Conservation (phyloP, 2,113 vertebrate genomes). For the Dinomys branickii region DNA sequence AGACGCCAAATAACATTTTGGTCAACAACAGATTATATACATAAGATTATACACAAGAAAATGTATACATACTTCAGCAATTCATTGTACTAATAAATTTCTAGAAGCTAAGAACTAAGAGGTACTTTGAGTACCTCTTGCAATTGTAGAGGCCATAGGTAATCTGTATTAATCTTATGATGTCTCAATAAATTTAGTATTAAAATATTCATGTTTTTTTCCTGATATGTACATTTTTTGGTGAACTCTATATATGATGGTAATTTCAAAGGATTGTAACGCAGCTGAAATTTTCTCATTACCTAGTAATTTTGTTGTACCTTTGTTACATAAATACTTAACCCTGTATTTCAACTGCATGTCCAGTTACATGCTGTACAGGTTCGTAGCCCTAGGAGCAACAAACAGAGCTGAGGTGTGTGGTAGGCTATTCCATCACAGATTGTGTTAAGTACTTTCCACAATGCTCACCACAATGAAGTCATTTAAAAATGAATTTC, state of each 20-base stretch:
- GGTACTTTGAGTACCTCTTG: not conserved
- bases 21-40: not conserved
- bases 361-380: not conserved
- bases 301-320: not conserved
- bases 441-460: not conserved
- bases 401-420: not conserved
- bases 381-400: not conserved
- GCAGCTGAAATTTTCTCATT: not conserved
- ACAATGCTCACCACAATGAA: not conserved
- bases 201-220: not conserved
- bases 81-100: not conserved
- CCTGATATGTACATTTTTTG: no score
- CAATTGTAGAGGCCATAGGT: not conserved
- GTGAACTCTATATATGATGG: not conserved
- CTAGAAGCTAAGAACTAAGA: not conserved
- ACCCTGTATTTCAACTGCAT: not conserved
- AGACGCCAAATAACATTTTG: not conserved
- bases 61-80: not conserved
- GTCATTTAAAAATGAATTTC: not conserved
- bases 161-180: not conserved
- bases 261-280: no score
- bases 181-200: not conserved
- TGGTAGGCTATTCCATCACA: not conserved
- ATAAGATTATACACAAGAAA: not conserved
- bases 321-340: not conserved